Percentiles rank a stretch among this genome's conserved stretches.
phyloP scores from a whole-genome alignment of 2,113 vertebrate genomes.

The Pionites leucogaster region DNA sequence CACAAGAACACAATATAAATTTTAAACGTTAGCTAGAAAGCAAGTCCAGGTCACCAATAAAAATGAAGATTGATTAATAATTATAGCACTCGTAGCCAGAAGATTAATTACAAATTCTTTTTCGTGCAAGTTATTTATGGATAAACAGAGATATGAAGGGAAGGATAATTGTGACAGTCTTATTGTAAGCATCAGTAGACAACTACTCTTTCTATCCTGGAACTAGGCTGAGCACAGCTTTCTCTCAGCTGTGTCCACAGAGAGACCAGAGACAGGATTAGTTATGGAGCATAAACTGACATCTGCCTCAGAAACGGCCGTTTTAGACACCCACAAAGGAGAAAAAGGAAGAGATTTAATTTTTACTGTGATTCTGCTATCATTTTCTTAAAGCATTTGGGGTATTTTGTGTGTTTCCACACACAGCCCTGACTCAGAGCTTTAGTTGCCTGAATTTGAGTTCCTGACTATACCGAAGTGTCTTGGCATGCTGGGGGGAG shows the following conservation, averaged over 20 bases:
- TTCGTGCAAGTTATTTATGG: not conserved
- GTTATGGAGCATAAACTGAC: not conserved
- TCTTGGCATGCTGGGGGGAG: not conserved
- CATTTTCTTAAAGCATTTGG: not conserved
- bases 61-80: conserved; percentile 63
- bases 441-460: not conserved
- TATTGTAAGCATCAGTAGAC: not conserved
- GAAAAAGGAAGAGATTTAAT: not conserved
- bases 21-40: conserved; percentile 24
- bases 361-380: not conserved
- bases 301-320: not conserved
- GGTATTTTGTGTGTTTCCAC: not conserved
- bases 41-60: not conserved
- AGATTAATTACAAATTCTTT: conserved; percentile 28
- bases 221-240: not conserved
- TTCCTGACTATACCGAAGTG: not conserved
- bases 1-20: conserved; percentile 25
- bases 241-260: not conserved
- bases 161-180: not conserved
- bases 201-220: not conserved
- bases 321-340: not conserved
- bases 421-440: not conserved
- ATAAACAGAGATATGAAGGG: not conserved
- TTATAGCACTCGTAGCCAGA: not conserved
- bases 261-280: not conserved